phyloP scores from a whole-genome alignment of 2,113 vertebrate genomes.

The Oncorhynchus masou region DNA sequence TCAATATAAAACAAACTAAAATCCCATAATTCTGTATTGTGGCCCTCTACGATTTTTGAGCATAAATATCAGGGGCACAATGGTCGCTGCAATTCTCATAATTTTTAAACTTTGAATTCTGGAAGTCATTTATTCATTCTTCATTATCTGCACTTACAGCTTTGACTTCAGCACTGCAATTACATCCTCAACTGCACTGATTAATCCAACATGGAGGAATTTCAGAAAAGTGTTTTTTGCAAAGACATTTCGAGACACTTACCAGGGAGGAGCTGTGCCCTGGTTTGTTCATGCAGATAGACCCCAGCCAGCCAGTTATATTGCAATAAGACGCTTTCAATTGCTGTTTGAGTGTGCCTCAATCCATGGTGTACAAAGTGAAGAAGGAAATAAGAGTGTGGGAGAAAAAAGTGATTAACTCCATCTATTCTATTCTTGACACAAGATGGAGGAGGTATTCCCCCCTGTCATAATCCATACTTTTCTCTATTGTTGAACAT shows the following conservation, averaged over 20 bases:
- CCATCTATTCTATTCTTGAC: constrained; percentile 45
- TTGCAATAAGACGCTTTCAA: constrained; percentile 66
- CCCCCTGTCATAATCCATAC: constrained; percentile 45
- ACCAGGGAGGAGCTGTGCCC: constrained; percentile 61
- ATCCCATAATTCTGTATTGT: not conserved
- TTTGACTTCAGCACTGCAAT: constrained; percentile 74
- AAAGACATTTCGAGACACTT: constrained; percentile 70
- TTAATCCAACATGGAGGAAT: constrained; percentile 75
- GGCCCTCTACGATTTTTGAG: not conserved
- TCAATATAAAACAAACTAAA: not conserved
- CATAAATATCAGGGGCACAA: not conserved
- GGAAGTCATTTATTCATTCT: constrained; percentile 63
- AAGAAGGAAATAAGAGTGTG: constrained; percentile 48
- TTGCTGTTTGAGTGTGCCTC: constrained; percentile 66
- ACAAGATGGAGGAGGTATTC: constrained; percentile 40
- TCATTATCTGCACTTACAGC: constrained; percentile 77
- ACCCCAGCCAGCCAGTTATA: constrained; percentile 53
- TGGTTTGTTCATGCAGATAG: constrained; percentile 68
- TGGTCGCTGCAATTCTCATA: constrained; percentile 55
- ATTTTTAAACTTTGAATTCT: constrained; percentile 56
- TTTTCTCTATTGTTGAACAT: constrained; percentile 50
- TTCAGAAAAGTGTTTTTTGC: constrained; percentile 68
- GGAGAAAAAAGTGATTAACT: constrained; percentile 57
- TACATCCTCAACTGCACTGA: constrained; percentile 76
- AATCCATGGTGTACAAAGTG: constrained; percentile 55